Percentiles rank a stretch among this genome's conserved stretches.
These are phyloP conservation scores for Lymantria monacha DNA, from an alignment of 2,888 invertebrate genomes.

Conservation along the genomic window DNA sequence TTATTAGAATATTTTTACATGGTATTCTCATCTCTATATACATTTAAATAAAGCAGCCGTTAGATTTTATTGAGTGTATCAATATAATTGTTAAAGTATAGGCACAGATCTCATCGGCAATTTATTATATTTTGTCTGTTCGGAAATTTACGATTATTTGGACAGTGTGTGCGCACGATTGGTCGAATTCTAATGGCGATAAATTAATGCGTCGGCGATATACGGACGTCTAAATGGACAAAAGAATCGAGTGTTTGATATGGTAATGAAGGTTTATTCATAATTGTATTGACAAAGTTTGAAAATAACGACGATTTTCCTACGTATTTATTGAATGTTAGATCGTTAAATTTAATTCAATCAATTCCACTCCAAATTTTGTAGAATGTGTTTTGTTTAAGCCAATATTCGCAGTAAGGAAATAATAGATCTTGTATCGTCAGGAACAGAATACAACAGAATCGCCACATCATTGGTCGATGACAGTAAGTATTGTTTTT, in stretches of 20 bases:
- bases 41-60: slow-evolving; percentile 24
- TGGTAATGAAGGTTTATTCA: slow-evolving; percentile 27
- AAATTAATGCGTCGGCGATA: slow-evolving; percentile 54
- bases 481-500: no score
- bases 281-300: slow-evolving; percentile 26
- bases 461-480: no score
- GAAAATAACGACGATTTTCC: slow-evolving; percentile 6
- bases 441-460: no score
- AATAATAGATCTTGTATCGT: no score
- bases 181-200: slow-evolving; percentile 74
- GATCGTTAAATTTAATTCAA: background rate
- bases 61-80: slow-evolving; percentile 17
- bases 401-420: no score
- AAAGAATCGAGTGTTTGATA: slow-evolving; percentile 30
- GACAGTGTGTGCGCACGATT: slow-evolving; percentile 72
- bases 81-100: slow-evolving; percentile 56
- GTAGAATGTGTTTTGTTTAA: no score
- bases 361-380: no score
- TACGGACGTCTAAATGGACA: slow-evolving; percentile 26
- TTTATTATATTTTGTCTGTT: slow-evolving; percentile 82
- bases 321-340: slow-evolving; percentile 3
- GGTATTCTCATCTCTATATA: slow-evolving; percentile 43
- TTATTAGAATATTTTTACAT: slow-evolving; percentile 2
- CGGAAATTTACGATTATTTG: slow-evolving; percentile 80
- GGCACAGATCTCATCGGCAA: slow-evolving; percentile 80